Evolutionary conservation across 2,797 vertebrate genomes (phyloP).

Genomic region (Heliangelus exortis): DNA sequence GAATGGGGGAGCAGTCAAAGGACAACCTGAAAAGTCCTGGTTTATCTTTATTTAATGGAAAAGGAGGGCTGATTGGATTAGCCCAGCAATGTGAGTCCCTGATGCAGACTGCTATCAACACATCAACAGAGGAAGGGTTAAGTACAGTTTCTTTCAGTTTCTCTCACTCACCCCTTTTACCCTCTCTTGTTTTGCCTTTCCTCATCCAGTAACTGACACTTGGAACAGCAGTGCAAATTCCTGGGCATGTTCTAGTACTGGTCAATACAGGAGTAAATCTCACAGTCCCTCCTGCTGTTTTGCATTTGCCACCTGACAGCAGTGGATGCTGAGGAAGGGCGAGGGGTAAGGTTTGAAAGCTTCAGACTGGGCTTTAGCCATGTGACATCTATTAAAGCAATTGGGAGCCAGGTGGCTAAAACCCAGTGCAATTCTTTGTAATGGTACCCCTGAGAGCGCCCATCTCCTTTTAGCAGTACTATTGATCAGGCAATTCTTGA

Average conservation of each 20-base stretch:
- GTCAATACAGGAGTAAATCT: conserved; percentile 6
- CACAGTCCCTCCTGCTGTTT: conserved; percentile 18
- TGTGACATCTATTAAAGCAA: conserved; percentile 60
- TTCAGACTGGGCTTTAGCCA: not conserved
- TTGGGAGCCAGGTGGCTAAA: conserved; percentile 67
- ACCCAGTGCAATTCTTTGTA: conserved; percentile 60
- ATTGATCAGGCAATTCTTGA: conserved; percentile 70
- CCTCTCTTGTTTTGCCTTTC: conserved; percentile 6
- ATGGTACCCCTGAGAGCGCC: conserved; percentile 58
- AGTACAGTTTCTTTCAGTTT: not conserved
- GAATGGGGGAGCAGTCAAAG: not conserved
- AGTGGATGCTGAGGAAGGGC: conserved; percentile 14
- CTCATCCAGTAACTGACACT: conserved; percentile 18
- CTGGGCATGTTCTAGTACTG: not conserved
- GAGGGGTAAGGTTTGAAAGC: conserved; percentile 34
- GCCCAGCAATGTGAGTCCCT: not conserved
- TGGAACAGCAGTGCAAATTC: not conserved
- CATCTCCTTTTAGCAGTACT: conserved; percentile 58
- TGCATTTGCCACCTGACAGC: conserved; percentile 28
- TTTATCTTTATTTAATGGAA: conserved; percentile 51
- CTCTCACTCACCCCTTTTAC: not conserved
- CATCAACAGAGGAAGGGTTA: conserved; percentile 2
- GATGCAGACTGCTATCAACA: not conserved
- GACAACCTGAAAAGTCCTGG: not conserved
- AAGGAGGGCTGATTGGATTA: conserved; percentile 22